phyloP scores from a whole-genome alignment of 2,888 invertebrate species.

The Drosophila mercatorum region DNA sequence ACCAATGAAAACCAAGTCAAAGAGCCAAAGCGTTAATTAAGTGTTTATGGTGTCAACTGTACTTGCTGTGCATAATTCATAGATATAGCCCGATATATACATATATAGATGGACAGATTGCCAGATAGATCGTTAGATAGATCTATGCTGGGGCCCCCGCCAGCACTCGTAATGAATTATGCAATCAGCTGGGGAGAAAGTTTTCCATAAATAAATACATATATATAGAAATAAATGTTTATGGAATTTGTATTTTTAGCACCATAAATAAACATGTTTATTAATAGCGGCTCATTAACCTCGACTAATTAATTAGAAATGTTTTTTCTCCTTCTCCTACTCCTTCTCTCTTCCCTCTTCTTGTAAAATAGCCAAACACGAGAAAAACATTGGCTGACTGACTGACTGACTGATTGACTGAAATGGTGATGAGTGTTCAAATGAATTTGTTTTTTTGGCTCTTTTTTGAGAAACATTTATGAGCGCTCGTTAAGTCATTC shows the following conservation, averaged over 20 bases:
- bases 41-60: conserved; percentile 66
- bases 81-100: conserved; percentile 1
- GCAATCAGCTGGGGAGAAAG: conserved; percentile 65
- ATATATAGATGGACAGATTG: conserved; percentile 3
- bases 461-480: conserved; percentile 62
- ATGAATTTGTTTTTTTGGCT: conserved; percentile 38
- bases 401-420: conserved; percentile 12
- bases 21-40: conserved; percentile 62
- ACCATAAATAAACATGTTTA: conserved; percentile 75
- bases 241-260: conserved; percentile 54
- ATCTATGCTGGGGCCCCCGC: conserved; percentile 5
- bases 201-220: conserved; percentile 23
- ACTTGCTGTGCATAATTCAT: conserved; percentile 65
- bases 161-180: conserved; percentile 42
- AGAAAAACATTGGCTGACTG: conserved; percentile 43
- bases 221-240: conserved; percentile 2
- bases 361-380: conserved; percentile 24
- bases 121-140: conserved; percentile 2
- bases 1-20: conserved; percentile 10
- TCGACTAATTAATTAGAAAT: conserved; percentile 74
- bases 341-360: background rate
- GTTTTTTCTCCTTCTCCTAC: conserved; percentile 27
- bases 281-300: conserved; percentile 77
- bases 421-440: conserved; percentile 71
- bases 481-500: conserved; percentile 69